phyloP scores from a whole-genome alignment of 1,140 invertebrate genomes.

The Drosophila setifemur region DNA sequence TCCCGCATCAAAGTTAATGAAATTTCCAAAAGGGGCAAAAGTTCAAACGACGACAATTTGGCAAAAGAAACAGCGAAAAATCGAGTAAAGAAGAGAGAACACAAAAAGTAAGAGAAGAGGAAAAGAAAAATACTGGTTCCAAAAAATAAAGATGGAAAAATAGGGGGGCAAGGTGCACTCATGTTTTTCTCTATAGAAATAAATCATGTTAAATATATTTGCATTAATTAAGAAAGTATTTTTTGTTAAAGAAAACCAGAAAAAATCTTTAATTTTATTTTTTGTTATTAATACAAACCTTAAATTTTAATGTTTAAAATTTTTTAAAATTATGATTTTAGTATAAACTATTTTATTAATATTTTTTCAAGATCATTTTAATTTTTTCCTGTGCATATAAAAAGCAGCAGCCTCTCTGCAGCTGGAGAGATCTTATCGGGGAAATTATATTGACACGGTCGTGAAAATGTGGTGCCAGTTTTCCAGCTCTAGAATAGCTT shows the following conservation, averaged over 20 bases:
- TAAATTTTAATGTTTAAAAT: no score
- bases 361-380: no score
- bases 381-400: neutral
- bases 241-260: no score
- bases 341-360: no score
- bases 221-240: no score
- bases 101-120: neutral
- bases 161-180: no score
- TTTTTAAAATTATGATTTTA: no score
- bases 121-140: neutral
- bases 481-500: neutral
- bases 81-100: neutral
- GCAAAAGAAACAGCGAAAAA: neutral
- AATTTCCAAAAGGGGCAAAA: constrained; percentile 51
- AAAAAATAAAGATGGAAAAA: neutral
- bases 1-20: constrained; percentile 70
- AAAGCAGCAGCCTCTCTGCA: neutral
- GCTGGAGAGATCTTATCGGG: constrained; percentile 57
- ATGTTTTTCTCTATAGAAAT: no score
- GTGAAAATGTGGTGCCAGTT: constrained; percentile 50
- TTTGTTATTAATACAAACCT: neutral
- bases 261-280: no score
- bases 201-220: no score
- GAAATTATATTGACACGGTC: constrained; percentile 68
- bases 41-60: constrained; percentile 45